phyloP scores from a whole-genome alignment of 1,140 invertebrate species.

The Aethina tumida region DNA sequence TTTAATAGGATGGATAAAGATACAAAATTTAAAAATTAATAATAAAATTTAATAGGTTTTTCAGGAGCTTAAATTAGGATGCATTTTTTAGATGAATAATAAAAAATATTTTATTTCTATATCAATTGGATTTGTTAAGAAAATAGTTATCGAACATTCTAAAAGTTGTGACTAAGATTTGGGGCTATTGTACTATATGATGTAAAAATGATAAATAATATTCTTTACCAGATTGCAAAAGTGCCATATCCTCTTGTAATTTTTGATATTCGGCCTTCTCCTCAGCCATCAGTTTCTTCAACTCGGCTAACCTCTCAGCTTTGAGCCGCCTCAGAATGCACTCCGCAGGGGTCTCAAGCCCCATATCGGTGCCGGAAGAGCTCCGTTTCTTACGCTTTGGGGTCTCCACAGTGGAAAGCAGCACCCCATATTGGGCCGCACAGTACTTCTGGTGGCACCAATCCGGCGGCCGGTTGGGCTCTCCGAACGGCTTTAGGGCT shows the following conservation, averaged over 20 bases:
- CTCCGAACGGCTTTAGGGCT: slow-evolving; percentile 58
- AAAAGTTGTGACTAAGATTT: too few relatives aligned
- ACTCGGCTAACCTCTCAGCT: slow-evolving; percentile 65
- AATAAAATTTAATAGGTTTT: too few relatives aligned
- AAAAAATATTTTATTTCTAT: too few relatives aligned
- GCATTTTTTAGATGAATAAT: too few relatives aligned
- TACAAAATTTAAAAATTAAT: too few relatives aligned
- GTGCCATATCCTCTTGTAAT: slow-evolving; percentile 52
- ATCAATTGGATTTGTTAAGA: too few relatives aligned
- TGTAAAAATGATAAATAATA: slow-evolving; percentile 1
- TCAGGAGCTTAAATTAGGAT: too few relatives aligned
- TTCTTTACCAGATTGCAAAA: slow-evolving; percentile 38
- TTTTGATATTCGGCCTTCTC: slow-evolving; percentile 63
- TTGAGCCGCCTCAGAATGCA: slow-evolving; percentile 69
- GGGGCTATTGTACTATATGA: too few relatives aligned
- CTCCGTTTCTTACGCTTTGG: slow-evolving; percentile 78
- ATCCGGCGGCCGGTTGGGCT: slow-evolving; percentile 66
- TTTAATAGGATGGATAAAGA: too few relatives aligned
- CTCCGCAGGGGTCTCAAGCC: slow-evolving; percentile 66
- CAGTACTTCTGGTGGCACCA: slow-evolving; percentile 91
- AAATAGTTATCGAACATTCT: too few relatives aligned
- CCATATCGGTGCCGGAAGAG: slow-evolving; percentile 43
- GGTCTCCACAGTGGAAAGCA: slow-evolving; percentile 76
- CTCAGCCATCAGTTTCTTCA: slow-evolving; percentile 57
- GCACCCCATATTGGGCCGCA: slow-evolving; percentile 75